A percentile compares a stretch with the other conserved stretches of the same genome.
Conservation (phyloP, 2,888 invertebrate species). For the Platycheirus albimanus region DNA sequence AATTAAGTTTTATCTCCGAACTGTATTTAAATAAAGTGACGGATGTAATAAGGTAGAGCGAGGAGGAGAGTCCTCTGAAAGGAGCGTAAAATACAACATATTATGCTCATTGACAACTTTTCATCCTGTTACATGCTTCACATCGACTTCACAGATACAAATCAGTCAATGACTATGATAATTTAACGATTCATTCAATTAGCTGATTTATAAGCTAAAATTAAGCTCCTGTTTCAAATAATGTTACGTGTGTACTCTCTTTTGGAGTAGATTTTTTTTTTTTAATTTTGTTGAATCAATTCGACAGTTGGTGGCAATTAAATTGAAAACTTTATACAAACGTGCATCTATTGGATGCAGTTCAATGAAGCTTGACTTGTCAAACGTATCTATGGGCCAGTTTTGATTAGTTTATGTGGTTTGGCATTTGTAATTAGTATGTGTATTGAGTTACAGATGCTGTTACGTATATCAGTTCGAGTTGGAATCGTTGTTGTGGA, state of each 20-base stretch:
- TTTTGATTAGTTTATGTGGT: constrained; percentile 48
- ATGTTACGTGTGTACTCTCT: not conserved
- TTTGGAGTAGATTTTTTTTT: not conserved
- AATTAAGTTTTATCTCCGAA: constrained; percentile 15
- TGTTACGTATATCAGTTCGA: constrained; percentile 35
- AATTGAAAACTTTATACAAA: constrained; percentile 4
- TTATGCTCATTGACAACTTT: constrained; percentile 30
- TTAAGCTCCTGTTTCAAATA: not conserved
- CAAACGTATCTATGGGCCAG: constrained; percentile 32
- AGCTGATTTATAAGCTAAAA: constrained; percentile 31
- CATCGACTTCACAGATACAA: constrained; percentile 41
- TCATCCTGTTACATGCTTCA: constrained; percentile 26
- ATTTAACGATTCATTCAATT: constrained; percentile 50
- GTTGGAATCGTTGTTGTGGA: constrained; percentile 30
- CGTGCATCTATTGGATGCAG: not conserved
- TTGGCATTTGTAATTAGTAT: constrained; percentile 41
- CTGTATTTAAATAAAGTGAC: too few species aligned
- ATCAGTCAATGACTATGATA: constrained; percentile 41
- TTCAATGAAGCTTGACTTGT: constrained; percentile 13
- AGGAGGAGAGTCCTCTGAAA: not conserved
- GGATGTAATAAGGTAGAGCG: too few species aligned
- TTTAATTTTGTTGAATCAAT: not conserved
- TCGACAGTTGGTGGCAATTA: constrained; percentile 28
- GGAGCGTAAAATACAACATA: not conserved
- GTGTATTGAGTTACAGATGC: not conserved